Percentiles rank a stretch among this genome's conserved stretches.
Conservation (phyloP, 1,140 invertebrate genomes). For the Sitophilus oryzae region DNA sequence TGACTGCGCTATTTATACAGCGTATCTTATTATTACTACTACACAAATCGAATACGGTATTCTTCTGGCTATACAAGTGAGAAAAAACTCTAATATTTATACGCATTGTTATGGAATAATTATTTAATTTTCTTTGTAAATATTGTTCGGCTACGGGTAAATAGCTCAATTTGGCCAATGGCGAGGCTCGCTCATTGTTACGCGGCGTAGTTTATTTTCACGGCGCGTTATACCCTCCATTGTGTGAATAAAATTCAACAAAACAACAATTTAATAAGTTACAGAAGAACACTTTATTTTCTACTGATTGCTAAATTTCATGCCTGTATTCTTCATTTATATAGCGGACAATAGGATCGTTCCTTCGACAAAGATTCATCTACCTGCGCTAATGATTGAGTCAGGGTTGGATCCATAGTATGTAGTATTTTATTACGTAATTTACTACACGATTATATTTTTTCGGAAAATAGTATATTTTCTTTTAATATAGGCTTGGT, state of each 20-base stretch:
- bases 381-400: conserved; percentile 35
- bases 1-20: too few species aligned
- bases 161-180: conserved; percentile 15
- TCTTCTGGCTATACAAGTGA: too few species aligned
- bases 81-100: too few species aligned
- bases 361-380: conserved; percentile 32
- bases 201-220: conserved; percentile 1
- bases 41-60: too few species aligned
- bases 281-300: conserved; percentile 35
- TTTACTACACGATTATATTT: too few species aligned
- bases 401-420: too few species aligned
- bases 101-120: too few species aligned
- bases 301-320: conserved; percentile 32
- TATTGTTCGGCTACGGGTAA: conserved; percentile 9
- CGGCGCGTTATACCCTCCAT: conserved; percentile 9
- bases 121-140: conserved; percentile 19
- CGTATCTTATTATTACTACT: too few species aligned
- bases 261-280: conserved; percentile 33
- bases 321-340: conserved; percentile 33
- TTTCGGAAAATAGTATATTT: too few species aligned
- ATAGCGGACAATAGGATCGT: conserved; percentile 34
- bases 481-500: too few species aligned
- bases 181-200: conserved; percentile 6
- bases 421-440: too few species aligned
- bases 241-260: conserved; percentile 28